A percentile compares a stretch with the other conserved stretches of the same genome.
Evolutionary conservation across 2,113 vertebrate genomes (phyloP).

Genomic region (Entosphenus tridentatus): DNA sequence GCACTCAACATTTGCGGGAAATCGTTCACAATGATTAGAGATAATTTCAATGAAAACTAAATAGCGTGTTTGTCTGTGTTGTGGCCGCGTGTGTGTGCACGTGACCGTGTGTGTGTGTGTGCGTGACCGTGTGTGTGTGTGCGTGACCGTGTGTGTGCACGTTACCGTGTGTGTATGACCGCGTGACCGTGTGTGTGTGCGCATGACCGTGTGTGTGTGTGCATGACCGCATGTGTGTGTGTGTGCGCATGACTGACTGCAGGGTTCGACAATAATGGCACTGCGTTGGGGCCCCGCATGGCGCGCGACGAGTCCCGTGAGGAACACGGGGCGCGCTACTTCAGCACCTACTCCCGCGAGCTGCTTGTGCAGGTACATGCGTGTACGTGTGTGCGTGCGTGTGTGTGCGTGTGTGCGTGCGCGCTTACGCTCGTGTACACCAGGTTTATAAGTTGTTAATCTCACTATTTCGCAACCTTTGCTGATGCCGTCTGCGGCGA

Average conservation of each 20-base stretch:
- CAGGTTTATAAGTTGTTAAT: background rate
- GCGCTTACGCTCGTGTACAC: background rate
- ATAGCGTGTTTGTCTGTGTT: background rate
- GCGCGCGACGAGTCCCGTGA: conserved; percentile 57
- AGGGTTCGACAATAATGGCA: conserved; percentile 97
- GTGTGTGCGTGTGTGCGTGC: no score
- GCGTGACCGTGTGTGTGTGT: no score
- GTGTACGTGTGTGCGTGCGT: no score
- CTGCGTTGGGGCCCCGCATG: conserved; percentile 62
- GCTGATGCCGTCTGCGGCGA: background rate
- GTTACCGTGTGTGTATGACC: no score
- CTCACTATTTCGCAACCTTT: background rate
- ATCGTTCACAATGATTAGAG: no score
- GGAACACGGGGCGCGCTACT: conserved; percentile 51
- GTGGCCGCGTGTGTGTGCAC: background rate
- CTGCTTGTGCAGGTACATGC: conserved; percentile 50
- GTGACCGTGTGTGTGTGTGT: background rate
- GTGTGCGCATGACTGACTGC: no score
- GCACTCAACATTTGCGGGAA: no score
- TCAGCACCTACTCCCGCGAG: conserved; percentile 62
- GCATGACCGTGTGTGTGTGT: no score
- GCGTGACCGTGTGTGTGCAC: no score
- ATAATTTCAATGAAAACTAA: no score
- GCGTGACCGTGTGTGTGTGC: no score
- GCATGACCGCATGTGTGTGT: no score